Percentiles rank a stretch among this genome's conserved stretches.
Evolutionary conservation across 2,888 invertebrate genomes (phyloP).

Genomic region (Zaprionus bogoriensis): DNA sequence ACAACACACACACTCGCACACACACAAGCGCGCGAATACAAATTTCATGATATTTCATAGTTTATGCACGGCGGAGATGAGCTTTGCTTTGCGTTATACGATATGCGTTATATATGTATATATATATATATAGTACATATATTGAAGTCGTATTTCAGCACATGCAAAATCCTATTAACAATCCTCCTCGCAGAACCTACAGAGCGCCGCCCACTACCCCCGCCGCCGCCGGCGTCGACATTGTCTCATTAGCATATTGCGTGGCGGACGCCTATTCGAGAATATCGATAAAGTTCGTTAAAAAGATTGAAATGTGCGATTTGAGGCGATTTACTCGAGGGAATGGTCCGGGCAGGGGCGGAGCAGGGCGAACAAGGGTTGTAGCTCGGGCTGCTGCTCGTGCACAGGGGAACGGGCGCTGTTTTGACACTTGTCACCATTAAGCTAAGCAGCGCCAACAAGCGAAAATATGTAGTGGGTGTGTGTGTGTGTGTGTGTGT

Average conservation of each 20-base stretch:
- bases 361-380: slow-evolving; percentile 32
- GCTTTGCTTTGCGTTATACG: slow-evolving; percentile 51
- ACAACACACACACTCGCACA: too few species aligned
- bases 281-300: slow-evolving; percentile 78
- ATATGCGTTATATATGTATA: slow-evolving; percentile 3
- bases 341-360: slow-evolving; percentile 1
- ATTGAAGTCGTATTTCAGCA: slow-evolving; percentile 40
- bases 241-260: slow-evolving; percentile 80
- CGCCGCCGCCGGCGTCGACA: slow-evolving; percentile 24
- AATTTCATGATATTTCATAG: slow-evolving; percentile 71
- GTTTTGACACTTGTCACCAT: slow-evolving; percentile 76
- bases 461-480: slow-evolving; percentile 22
- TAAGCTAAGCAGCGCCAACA: slow-evolving; percentile 70
- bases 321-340: slow-evolving; percentile 66
- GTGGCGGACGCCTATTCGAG: slow-evolving; percentile 74
- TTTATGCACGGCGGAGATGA: slow-evolving; percentile 64
- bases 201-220: not conserved
- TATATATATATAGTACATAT: not conserved
- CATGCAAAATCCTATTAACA: slow-evolving; percentile 67
- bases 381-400: slow-evolving; percentile 7
- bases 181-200: not conserved
- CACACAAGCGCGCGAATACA: too few species aligned
- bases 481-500: slow-evolving; percentile 1
- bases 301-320: slow-evolving; percentile 73
- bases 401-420: slow-evolving; percentile 17